Base-by-base conservation (phyloP, 2,888 invertebrate species). In the Amiota communis region DNA sequence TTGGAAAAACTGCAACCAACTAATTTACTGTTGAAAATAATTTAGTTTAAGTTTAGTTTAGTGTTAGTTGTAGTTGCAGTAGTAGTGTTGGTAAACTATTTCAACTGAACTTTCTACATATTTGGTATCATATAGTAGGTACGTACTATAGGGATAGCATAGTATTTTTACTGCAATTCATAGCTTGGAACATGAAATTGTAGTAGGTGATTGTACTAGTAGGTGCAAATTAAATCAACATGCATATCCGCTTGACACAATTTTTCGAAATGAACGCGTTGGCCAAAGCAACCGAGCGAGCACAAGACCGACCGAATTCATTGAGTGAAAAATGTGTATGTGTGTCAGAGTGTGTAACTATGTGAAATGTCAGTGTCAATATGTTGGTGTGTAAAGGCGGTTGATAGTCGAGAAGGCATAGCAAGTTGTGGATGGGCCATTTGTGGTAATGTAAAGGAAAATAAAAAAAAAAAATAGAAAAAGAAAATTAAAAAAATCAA, bases 201-300 rank as follows among this genome's bases (percentile, higher is more conserved):
- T 20, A 47, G 65, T 47, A 65, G 51, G 13, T 51, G 65, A n/a
- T 13, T 46, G 83, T 86, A 3, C n/a, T 23, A 77, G 81, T 75
- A 83, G 83, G 83, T 86, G 83, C 83, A 83, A 83, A 83, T 86
- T 83, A 86, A 86, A 86, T 84, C 85, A 83, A 84, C 86, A 83
- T 83, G 83, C 86, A 83, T 86, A 86, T 83, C 83, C 83, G 83
- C 78, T 83, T 83, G 86, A 84, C 83, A 86, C 86, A 85, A 78
- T 84, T 86, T 83, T 85, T 80, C 75, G 46, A 80, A 82, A 79
- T 76, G 75, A 56, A 46, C 64, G 53, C 48, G 6, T 36, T 36
- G 36, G 36, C 36, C 36, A 36, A 36, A 36, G 36, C 36, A 20
- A 51, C 53, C 53, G 53, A 51, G 53, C 53, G 8, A 36, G 12